A percentile compares a stretch with the other conserved stretches of the same genome.
These are phyloP conservation scores for Cryptocheilus praepositus DNA, from an alignment of 2,888 invertebrate species.

Conservation along the genomic window DNA sequence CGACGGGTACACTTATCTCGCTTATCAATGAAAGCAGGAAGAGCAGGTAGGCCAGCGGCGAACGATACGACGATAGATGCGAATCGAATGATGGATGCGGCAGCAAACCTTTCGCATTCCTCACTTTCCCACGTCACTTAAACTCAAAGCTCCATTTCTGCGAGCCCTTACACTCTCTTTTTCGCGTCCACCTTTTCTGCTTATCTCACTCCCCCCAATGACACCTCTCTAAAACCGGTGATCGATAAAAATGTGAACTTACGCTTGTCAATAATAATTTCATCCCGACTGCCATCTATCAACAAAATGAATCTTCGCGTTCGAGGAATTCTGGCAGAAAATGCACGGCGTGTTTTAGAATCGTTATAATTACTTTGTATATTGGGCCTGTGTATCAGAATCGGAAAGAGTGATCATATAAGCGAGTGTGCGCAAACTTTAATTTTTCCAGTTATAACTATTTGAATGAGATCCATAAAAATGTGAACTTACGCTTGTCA, in stretches of 20 bases:
- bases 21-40: conserved; percentile 57
- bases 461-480: conserved; percentile 51
- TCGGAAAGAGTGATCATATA: too few relatives aligned
- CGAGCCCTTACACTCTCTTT: background rate
- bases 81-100: conserved; percentile 64
- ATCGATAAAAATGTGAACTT: conserved; percentile 44
- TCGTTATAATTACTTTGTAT: too few relatives aligned
- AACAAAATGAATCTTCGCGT: background rate
- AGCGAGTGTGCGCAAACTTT: too few relatives aligned
- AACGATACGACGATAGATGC: conserved; percentile 53
- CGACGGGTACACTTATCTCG: conserved; percentile 55
- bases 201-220: background rate
- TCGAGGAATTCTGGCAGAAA: too few relatives aligned
- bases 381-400: too few relatives aligned
- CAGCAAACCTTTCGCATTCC: conserved; percentile 54
- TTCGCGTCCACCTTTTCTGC: background rate
- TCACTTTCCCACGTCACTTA: conserved; percentile 65
- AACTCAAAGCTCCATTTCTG: conserved; percentile 29
- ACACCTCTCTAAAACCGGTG: conserved; percentile 8
- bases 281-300: background rate
- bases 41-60: conserved; percentile 50
- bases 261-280: conserved; percentile 28
- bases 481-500: conserved; percentile 25
- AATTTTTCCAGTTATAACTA: too few relatives aligned
- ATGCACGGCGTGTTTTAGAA: too few relatives aligned